Conservation (phyloP, 2,797 vertebrate species). For the Aphelocoma californica region DNA sequence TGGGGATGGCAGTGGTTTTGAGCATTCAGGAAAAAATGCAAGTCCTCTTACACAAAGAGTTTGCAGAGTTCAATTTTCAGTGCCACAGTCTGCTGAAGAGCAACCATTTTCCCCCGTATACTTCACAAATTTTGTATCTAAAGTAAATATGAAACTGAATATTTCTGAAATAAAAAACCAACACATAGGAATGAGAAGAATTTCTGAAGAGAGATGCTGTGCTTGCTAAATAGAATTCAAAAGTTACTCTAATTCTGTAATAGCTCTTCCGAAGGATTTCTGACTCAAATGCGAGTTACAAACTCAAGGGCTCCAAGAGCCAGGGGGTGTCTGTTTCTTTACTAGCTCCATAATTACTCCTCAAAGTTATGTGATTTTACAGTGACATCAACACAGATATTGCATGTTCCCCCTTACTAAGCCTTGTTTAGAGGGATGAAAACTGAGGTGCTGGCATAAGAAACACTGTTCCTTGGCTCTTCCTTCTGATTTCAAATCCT, state of each 20-base stretch:
- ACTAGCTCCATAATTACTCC: background rate
- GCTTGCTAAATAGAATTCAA: background rate
- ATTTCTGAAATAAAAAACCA: background rate
- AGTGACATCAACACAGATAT: background rate
- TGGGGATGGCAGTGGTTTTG: conserved; percentile 41
- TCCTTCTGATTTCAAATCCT: background rate
- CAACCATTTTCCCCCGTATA: background rate
- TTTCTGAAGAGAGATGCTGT: background rate
- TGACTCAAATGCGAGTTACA: background rate
- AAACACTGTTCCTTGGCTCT: background rate
- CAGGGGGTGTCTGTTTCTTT: background rate
- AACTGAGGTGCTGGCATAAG: background rate
- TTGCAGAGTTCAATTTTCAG: background rate
- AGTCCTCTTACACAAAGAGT: conserved; percentile 7
- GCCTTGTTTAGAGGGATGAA: background rate
- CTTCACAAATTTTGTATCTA: background rate
- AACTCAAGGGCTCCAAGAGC: background rate
- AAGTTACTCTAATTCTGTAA: conserved; percentile 2
- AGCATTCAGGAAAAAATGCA: conserved; percentile 39
- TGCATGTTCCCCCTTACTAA: background rate
- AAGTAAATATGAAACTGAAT: background rate
- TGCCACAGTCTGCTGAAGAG: background rate
- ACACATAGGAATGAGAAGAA: background rate
- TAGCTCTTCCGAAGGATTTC: background rate
- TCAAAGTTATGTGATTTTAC: background rate